Percentiles rank a stretch among this genome's conserved stretches.
These are phyloP conservation scores for Oscheius sp. DNA, from an alignment of 2,888 invertebrate genomes.

Conservation along the genomic window DNA sequence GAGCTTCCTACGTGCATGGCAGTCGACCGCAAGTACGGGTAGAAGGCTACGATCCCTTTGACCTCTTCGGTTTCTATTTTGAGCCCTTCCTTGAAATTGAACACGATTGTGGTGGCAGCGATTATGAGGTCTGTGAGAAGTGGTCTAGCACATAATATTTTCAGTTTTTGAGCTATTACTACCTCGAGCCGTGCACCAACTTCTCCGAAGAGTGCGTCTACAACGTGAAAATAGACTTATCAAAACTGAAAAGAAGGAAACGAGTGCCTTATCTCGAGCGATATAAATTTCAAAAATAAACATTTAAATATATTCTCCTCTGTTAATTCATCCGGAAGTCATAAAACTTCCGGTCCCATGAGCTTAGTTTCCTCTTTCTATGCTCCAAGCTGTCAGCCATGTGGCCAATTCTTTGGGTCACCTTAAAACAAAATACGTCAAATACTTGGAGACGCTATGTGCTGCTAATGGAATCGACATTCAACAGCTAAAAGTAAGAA, in stretches of 20 bases:
- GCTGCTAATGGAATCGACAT: conserved; percentile 68
- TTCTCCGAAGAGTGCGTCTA: conserved; percentile 7
- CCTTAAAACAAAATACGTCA: conserved; percentile 65
- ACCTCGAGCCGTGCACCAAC: conserved; percentile 13
- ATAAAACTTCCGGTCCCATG: not conserved
- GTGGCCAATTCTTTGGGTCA: conserved; percentile 57
- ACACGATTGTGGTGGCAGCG: conserved; percentile 15
- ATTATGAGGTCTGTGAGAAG: conserved; percentile 3
- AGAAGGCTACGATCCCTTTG: conserved; percentile 22
- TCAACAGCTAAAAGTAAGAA: conserved; percentile 53
- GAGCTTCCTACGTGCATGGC: not conserved
- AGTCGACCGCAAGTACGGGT: not conserved
- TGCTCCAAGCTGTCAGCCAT: conserved; percentile 41
- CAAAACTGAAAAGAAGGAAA: conserved; percentile 4
- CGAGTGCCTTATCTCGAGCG: conserved; percentile 8
- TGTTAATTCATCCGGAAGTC: too few species aligned
- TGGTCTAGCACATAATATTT: not conserved
- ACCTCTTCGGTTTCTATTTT: conserved; percentile 24
- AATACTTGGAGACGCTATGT: conserved; percentile 66
- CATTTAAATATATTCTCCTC: too few species aligned
- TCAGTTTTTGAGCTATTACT: conserved; percentile 10
- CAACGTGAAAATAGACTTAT: conserved; percentile 17
- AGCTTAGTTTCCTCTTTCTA: not conserved
- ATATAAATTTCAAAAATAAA: not conserved
- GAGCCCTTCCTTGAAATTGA: conserved; percentile 24